Conservation (phyloP, 2,888 invertebrate species). For the Lycia hirtaria region DNA sequence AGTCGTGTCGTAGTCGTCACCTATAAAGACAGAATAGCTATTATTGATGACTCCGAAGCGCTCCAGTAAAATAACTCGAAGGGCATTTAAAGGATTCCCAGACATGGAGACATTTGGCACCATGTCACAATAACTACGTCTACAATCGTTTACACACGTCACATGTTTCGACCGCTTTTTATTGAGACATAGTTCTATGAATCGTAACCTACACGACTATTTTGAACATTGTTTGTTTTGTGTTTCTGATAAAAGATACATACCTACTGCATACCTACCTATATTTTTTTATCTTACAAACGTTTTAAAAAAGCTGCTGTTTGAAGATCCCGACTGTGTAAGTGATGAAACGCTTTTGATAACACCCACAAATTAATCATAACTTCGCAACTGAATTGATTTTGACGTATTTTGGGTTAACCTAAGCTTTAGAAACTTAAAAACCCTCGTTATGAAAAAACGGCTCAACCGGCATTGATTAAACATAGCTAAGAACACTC, state of each 20-base stretch:
- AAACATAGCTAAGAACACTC: too few relatives aligned
- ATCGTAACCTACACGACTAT: neutral
- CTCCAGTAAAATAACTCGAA: slow-evolving; percentile 11
- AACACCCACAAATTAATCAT: too few relatives aligned
- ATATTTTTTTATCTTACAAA: neutral
- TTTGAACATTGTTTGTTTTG: slow-evolving; percentile 7
- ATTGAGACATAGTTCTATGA: neutral
- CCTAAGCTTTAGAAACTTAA: too few relatives aligned
- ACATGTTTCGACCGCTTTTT: neutral
- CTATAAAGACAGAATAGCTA: slow-evolving; percentile 11
- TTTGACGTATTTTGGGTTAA: too few relatives aligned
- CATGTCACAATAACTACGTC: neutral
- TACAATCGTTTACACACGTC: neutral
- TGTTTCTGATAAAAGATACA: neutral
- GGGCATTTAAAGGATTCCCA: slow-evolving; percentile 23
- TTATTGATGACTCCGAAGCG: slow-evolving; percentile 26
- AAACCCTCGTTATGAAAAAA: too few relatives aligned
- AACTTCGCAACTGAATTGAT: too few relatives aligned
- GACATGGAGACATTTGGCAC: slow-evolving; percentile 10
- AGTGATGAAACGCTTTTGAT: too few relatives aligned
- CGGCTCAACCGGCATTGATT: too few relatives aligned
- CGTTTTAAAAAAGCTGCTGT: too few relatives aligned
- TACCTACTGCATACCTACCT: too few relatives aligned
- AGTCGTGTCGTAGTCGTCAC: slow-evolving; percentile 14
- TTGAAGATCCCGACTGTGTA: too few relatives aligned